These are phyloP conservation scores for Agriopis marginaria DNA, from an alignment of 2,888 invertebrate species.

Conservation along the genomic window DNA sequence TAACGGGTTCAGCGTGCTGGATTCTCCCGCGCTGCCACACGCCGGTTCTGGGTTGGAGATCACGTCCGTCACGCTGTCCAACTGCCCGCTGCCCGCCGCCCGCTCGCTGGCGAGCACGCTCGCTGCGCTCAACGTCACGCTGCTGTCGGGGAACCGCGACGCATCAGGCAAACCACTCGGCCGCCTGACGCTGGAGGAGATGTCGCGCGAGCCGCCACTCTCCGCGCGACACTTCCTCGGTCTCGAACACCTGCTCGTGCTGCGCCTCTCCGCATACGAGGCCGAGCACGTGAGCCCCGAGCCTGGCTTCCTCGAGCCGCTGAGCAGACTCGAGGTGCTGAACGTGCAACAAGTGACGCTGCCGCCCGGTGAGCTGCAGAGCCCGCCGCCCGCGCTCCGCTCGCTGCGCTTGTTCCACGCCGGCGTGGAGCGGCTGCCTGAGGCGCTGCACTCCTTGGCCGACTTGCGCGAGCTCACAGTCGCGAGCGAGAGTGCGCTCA, in stretches of 20 bases:
- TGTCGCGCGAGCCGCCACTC: conserved; percentile 30
- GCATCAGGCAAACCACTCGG: conserved; percentile 9
- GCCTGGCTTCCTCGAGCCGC: conserved; percentile 24
- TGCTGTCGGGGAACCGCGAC: background rate
- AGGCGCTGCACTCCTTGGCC: conserved; percentile 22
- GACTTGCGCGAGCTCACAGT: conserved; percentile 27
- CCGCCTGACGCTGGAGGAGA: background rate
- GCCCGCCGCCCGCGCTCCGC: conserved; percentile 84
- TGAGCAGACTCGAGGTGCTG: conserved; percentile 23
- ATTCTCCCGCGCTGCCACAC: conserved; percentile 6
- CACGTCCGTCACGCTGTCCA: conserved; percentile 6
- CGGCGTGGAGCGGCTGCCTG: conserved; percentile 18
- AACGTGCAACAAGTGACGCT: conserved; percentile 9
- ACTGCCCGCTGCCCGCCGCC: conserved; percentile 26
- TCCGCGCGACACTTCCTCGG: conserved; percentile 23
- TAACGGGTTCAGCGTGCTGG: conserved; percentile 1
- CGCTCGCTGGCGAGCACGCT: conserved; percentile 29
- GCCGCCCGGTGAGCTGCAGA: conserved; percentile 86
- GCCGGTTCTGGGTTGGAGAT: conserved; percentile 1
- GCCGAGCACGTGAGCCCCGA: background rate
- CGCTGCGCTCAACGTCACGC: conserved; percentile 31
- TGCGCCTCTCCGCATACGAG: conserved; percentile 15
- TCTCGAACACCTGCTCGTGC: conserved; percentile 17
- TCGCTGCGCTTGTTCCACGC: conserved; percentile 9
- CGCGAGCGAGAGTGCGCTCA: conserved; percentile 16